Evolutionary conservation across 2,113 vertebrate species (phyloP), one percentile per base, ranked within the genome.

Genomic region (Phainopepla nitens): DNA sequence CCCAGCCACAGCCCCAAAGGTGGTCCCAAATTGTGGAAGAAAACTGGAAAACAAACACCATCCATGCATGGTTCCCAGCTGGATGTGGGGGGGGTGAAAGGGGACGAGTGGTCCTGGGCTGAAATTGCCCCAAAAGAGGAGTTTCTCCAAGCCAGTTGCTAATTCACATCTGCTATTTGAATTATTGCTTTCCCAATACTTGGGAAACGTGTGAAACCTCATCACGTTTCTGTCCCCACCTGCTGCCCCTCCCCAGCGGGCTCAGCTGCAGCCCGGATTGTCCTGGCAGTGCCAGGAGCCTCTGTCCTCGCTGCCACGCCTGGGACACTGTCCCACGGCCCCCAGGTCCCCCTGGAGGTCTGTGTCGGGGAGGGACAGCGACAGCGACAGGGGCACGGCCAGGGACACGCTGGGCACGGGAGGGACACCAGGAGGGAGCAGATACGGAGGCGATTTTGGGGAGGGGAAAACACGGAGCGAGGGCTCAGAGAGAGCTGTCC

Each of bases 1-100:
- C 7, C 19, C 49, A 45, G 5, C 14, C 61, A 31, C 71, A 71
- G 80, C 62, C 57, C 29, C 5, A 1, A 31, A n/a, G 19, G 19
- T 60, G 69, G 53, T 21, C 27, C 14, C 3, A 1, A 1, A 0
- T 5, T 41, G 29, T 0, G 1, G 39, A 28, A 18, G 56, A 17
- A 41, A 60, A 70, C 7, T 5, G 8, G 16, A 39, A 39, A 39
- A 39, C 66, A 22, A 41, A 28, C 35, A 25, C 6, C 6, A 1
- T 2, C 31, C 44, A 4, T 27, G 35, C 57, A 39, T 90, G 87
- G 42, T 27, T 60, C 29, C 44, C 17, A 1, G 33, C 61, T 10
- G 35, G 47, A 39, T 10, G 3, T 4, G 3, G 33, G 6, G 33
- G 6, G 13, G 1, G 7, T 21, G 17, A 3, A 2, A 51, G 29